Percentiles rank a stretch among this genome's conserved stretches.
Conservation (phyloP, 1,140 invertebrate species). For the Drosophila teissieri region DNA sequence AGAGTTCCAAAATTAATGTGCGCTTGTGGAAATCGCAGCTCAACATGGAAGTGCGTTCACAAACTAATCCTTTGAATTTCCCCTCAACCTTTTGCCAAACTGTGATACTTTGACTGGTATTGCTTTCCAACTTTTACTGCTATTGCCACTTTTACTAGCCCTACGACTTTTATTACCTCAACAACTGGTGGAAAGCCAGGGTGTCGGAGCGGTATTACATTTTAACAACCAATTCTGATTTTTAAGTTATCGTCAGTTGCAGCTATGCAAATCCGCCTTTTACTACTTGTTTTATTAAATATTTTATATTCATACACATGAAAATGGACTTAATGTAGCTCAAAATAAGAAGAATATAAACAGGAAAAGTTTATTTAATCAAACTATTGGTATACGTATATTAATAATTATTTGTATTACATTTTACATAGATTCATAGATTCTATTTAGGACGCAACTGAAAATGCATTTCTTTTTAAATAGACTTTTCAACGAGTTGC, state of each 20-base stretch:
- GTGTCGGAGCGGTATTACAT: background rate
- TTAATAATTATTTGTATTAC: too few relatives aligned
- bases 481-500: background rate
- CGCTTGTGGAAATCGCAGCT: constrained; percentile 5
- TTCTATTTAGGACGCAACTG: too few relatives aligned
- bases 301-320: too few relatives aligned
- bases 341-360: too few relatives aligned
- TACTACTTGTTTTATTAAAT: too few relatives aligned
- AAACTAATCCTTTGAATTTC: constrained; percentile 19
- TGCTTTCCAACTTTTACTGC: constrained; percentile 27
- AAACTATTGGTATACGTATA: too few relatives aligned
- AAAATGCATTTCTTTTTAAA: background rate
- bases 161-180: constrained; percentile 24
- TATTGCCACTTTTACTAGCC: constrained; percentile 11
- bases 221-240: background rate
- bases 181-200: background rate
- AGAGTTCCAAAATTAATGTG: constrained; percentile 30
- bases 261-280: too few relatives aligned
- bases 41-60: constrained; percentile 6
- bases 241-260: background rate
- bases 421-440: too few relatives aligned
- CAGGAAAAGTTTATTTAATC: too few relatives aligned
- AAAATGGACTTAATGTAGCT: too few relatives aligned
- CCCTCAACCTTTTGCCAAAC: background rate
- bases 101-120: constrained; percentile 16